These are phyloP conservation scores for Brassicogethes aeneus DNA, from an alignment of 2,888 invertebrate species.

Conservation along the genomic window DNA sequence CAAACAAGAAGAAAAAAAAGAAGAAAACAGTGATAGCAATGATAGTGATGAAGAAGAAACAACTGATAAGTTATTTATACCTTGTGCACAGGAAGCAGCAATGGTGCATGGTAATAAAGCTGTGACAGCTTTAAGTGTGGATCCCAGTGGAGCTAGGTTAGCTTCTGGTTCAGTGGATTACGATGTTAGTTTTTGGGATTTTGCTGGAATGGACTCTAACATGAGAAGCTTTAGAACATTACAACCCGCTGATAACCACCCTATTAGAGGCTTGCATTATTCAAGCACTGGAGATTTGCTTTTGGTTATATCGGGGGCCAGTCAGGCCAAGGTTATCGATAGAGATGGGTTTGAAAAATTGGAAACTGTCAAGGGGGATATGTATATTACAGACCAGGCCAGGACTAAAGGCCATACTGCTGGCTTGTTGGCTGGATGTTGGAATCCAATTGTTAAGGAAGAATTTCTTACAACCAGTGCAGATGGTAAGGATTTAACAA, in stretches of 20 bases:
- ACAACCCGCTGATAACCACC: slow-evolving; percentile 94
- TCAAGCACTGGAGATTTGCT: slow-evolving; percentile 91
- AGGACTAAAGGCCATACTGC: slow-evolving; percentile 90
- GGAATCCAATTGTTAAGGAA: slow-evolving; percentile 85
- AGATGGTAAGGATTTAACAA: too few species aligned
- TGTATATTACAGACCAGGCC: slow-evolving; percentile 89
- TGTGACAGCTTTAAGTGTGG: slow-evolving; percentile 81
- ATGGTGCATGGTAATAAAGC: slow-evolving; percentile 88
- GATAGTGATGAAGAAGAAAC: slow-evolving; percentile 35
- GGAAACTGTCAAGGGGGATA: slow-evolving; percentile 76
- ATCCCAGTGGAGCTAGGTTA: slow-evolving; percentile 85
- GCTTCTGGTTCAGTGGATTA: slow-evolving; percentile 85
- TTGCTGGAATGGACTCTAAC: slow-evolving; percentile 81
- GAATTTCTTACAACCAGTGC: slow-evolving; percentile 93
- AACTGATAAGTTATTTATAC: slow-evolving; percentile 51
- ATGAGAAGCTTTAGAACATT: slow-evolving; percentile 85
- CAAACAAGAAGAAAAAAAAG: too few species aligned
- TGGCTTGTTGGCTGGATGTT: slow-evolving; percentile 79
- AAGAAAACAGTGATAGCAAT: slow-evolving; percentile 21
- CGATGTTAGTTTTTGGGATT: slow-evolving; percentile 96
- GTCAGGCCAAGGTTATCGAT: slow-evolving; percentile 80
- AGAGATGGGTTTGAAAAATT: slow-evolving; percentile 89
- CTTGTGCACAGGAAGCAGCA: slow-evolving; percentile 66
- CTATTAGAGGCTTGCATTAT: slow-evolving; percentile 83
- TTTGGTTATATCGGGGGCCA: slow-evolving; percentile 84